A percentile compares a stretch with the other conserved stretches of the same genome.
Conservation (phyloP, 1,140 invertebrate species). For the Bombyx mandarina region DNA sequence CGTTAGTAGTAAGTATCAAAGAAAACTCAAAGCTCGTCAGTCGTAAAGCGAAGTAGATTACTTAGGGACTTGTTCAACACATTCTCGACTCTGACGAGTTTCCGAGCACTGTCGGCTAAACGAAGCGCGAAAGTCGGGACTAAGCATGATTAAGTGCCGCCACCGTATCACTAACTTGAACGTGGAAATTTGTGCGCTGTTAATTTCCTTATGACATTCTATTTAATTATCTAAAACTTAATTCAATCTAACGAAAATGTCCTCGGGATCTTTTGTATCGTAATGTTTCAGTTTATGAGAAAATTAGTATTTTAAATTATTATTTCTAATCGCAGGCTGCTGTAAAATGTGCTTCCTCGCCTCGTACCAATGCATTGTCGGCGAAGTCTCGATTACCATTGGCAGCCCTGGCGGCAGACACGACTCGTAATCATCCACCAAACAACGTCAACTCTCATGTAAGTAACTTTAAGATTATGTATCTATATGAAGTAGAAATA, state of each 20-base stretch:
- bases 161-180: slow-evolving; percentile 21
- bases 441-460: slow-evolving; percentile 63
- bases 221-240: background rate
- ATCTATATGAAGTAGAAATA: too few relatives aligned
- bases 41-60: slow-evolving; percentile 14
- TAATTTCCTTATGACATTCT: background rate
- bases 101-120: slow-evolving; percentile 21
- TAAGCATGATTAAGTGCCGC: slow-evolving; percentile 28
- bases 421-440: slow-evolving; percentile 50
- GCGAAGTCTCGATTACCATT: slow-evolving; percentile 57
- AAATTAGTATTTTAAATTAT: slow-evolving; percentile 1
- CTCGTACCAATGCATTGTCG: slow-evolving; percentile 59
- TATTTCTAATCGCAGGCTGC: slow-evolving; percentile 45
- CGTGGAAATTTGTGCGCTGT: slow-evolving; percentile 13
- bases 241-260: background rate
- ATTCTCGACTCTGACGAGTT: slow-evolving; percentile 16
- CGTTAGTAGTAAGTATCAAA: background rate
- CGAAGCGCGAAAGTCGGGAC: slow-evolving; percentile 14
- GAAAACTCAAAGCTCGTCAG: slow-evolving; percentile 14
- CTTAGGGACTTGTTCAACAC: slow-evolving; percentile 21
- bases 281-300: background rate
- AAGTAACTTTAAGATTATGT: slow-evolving; percentile 21
- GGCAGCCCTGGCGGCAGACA: slow-evolving; percentile 47
- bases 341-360: slow-evolving; percentile 63
- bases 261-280: too few relatives aligned